Evolutionary conservation across 35 echinoderm and acorn worm species (phyloP), one percentile per base, ranked within the genome.

Genomic region (Ophiothrix spiculata): DNA sequence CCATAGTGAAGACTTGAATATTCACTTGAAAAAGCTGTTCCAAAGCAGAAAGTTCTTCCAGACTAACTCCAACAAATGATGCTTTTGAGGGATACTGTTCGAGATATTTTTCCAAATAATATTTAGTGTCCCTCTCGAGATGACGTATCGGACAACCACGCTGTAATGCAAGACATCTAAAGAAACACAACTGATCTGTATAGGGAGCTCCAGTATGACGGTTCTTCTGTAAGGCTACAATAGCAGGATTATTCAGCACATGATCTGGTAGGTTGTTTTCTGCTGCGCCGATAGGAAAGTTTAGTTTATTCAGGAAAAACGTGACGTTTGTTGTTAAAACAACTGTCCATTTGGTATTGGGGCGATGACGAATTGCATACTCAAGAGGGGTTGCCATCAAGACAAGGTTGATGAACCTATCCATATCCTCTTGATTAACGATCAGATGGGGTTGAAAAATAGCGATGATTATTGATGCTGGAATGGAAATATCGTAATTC

Each of bases 401-500:
- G 1, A 83, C 4, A 13, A 15, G 11, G 1, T 0, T 31, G 17
- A 83, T 56, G 29, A 83, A 64, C 0, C 0, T 1, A 15, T 35
- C 81, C 2, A 83, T 23, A 31, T 83, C 80, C 0, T 64, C 37
- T 23, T 17, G 11, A 17, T 12, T 14, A 28, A 31, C 49, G 28
- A 64, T 36, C 21, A 21, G 16, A 37, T 63, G 81, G 54, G 13
- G 31, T 12, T 15, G 14, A 1, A 31, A 64, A 35, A 33, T 33
- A 35, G 4, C 6, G 41, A 21, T 49, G 45, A 17, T 83, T 60
- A 28, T 83, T 64, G 28, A 15, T 11, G 36, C 39, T 34, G 0
- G 81, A 60, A 21, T 83, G 81, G 49, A 63, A 83, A 64, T 83
- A 83, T 33, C 81, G 81, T 33, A 83, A 35, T 0, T 69, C 81